Evolutionary conservation across 2,888 invertebrate species (phyloP), one percentile per base, ranked within the genome.

Genomic region (Thera britannica): DNA sequence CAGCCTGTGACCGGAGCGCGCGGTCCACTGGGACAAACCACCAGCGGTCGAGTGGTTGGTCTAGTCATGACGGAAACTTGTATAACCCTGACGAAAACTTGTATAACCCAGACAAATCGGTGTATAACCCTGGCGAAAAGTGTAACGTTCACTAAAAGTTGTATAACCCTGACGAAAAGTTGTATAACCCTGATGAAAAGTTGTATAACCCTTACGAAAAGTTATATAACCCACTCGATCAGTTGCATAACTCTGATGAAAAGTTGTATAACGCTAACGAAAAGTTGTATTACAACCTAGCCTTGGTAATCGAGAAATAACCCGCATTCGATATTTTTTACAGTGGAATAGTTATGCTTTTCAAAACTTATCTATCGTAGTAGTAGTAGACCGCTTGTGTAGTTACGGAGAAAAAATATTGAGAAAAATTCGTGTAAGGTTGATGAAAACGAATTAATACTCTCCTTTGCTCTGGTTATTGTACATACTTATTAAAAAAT

Each of bases 41-140:
- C 86, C 88, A 38, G 83, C 84, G 2, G 73, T 92, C 38, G 93
- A 94, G 81, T 94, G 94, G 94, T 90, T 94, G 12, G 94, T 94
- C 3, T 94, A 79, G 12, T 12, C 9, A 38, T 51, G 1, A 59
- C 51, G 49, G 9, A 49, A 51, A 59, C 36, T n/a, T 59, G 51
- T 60, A 51, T 23, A 36, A 60, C 38, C 9, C 9, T 48, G 48
- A 48, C n/a, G n/a, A 48, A 48, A 11, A 48, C n/a, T 48, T 48
- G 48, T 48, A 48, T 48, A 38, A 38, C 38, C 6, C 38, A 3
- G 8, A 46, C 5, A 2, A 34, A 12, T 34, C 3, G 6, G 3
- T 58, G 36, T 59, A 49, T 36, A 35, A 59, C 36, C 12, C 8
- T 48, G 48, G n/a, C n/a, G 4, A n/a, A 55, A 38, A 8, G 35